These are phyloP conservation scores for Brassicogethes aeneus DNA, from an alignment of 2,888 invertebrate genomes.

Conservation along the genomic window DNA sequence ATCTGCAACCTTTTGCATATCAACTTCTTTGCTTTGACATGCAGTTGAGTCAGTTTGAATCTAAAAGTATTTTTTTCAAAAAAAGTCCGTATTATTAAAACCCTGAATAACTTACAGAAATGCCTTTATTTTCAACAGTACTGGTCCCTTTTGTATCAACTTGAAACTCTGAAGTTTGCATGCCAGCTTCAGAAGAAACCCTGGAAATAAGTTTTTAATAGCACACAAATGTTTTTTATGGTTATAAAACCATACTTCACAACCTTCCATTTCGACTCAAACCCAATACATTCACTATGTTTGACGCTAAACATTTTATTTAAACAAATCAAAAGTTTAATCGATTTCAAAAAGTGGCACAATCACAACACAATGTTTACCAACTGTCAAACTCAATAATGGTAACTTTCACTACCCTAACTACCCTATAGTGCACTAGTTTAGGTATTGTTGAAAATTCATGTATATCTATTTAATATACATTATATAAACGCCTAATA, in stretches of 20 bases:
- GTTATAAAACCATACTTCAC: constrained; percentile 39
- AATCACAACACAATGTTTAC: neutral
- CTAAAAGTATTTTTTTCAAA: constrained; percentile 18
- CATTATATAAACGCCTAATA: too few species aligned
- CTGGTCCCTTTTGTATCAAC: neutral
- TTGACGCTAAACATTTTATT: constrained; percentile 40
- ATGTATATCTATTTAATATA: too few species aligned
- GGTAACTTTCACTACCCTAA: too few species aligned
- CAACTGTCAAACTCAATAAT: too few species aligned
- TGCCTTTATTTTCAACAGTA: too few species aligned
- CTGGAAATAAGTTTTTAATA: constrained; percentile 17
- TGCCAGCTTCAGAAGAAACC: constrained; percentile 23
- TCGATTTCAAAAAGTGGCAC: neutral
- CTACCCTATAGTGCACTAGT: too few species aligned
- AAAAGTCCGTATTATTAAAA: too few species aligned
- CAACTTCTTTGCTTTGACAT: constrained; percentile 24
- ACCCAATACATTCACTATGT: constrained; percentile 42
- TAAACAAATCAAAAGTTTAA: neutral
- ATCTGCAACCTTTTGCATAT: constrained; percentile 40
- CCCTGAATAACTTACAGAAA: too few species aligned
- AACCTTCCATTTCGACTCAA: constrained; percentile 40
- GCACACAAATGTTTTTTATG: too few species aligned
- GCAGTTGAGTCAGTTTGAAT: constrained; percentile 36
- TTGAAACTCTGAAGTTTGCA: constrained; percentile 31
- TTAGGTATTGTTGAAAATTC: too few species aligned